Evolutionary conservation across 2,797 vertebrate genomes (phyloP).

Genomic region (Setipinna tenuifilis): DNA sequence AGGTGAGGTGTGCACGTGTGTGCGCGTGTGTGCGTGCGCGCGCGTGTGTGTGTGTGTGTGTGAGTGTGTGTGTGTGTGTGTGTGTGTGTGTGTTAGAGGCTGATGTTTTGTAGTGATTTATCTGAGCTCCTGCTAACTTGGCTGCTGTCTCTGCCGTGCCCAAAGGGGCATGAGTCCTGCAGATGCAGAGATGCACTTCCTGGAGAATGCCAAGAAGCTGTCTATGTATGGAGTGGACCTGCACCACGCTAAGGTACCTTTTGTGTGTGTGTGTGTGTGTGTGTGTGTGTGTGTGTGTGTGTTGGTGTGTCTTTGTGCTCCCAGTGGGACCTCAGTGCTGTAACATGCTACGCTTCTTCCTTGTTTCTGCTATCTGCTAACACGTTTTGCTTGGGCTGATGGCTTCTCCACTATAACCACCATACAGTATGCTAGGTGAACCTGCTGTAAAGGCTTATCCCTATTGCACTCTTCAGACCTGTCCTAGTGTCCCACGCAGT

Average conservation of each 20-base stretch:
- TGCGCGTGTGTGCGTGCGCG: too few relatives aligned
- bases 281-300: constrained; percentile 3
- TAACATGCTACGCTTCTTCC: neutral
- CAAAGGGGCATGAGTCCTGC: constrained; percentile 95
- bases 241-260: constrained; percentile 93
- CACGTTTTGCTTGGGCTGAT: neutral
- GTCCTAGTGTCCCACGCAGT: too few relatives aligned
- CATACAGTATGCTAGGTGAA: neutral
- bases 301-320: neutral
- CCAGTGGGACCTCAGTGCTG: neutral
- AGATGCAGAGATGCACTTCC: constrained; percentile 96
- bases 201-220: constrained; percentile 98
- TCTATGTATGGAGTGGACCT: constrained; percentile 99
- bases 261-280: constrained; percentile 19
- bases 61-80: too few relatives aligned
- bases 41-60: too few relatives aligned
- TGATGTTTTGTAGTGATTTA: neutral
- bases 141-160: constrained; percentile 9
- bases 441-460: neutral
- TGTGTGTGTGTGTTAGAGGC: neutral
- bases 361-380: neutral
- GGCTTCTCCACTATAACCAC: neutral
- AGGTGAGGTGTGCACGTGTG: too few relatives aligned
- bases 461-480: too few relatives aligned
- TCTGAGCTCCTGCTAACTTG: too few relatives aligned